Evolutionary conservation across 2,797 vertebrate genomes (phyloP).

Genomic region (Manis javanica): DNA sequence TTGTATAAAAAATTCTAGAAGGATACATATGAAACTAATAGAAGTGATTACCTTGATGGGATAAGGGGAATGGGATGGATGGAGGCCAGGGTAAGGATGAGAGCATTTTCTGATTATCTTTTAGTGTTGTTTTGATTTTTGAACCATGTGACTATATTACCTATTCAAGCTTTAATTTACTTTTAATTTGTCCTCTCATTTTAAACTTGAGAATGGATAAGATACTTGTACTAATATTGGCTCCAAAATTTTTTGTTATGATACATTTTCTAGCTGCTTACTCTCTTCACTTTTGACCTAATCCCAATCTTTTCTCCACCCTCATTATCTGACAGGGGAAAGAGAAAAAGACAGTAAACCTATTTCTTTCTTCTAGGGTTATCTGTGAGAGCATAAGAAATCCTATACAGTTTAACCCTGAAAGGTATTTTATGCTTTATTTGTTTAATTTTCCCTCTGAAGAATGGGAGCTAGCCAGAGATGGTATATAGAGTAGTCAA

Average conservation of each 20-base stretch:
- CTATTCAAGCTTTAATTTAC: conserved; percentile 15
- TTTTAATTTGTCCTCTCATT: conserved; percentile 33
- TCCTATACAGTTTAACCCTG: conserved; percentile 19
- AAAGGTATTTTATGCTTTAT: conserved; percentile 10
- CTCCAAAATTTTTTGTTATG: not conserved
- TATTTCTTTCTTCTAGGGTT: conserved; percentile 21
- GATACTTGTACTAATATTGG: not conserved
- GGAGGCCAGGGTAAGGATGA: not conserved
- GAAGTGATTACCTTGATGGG: not conserved
- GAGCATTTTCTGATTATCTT: conserved; percentile 4
- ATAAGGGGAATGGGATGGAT: not conserved
- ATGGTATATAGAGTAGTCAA: not conserved
- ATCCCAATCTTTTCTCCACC: not conserved
- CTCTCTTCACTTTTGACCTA: not conserved
- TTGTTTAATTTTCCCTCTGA: not conserved
- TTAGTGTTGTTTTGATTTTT: conserved; percentile 46
- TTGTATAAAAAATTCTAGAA: conserved; percentile 46
- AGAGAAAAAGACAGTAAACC: not conserved
- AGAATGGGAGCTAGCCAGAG: not conserved
- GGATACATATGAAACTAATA: not conserved
- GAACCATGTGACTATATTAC: not conserved
- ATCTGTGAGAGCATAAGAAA: conserved; percentile 32
- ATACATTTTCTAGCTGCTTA: conserved; percentile 18
- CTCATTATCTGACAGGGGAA: not conserved
- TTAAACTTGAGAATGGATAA: conserved; percentile 36